These are phyloP conservation scores for Oryzias javanicus DNA, from an alignment of 2,113 vertebrate species.

Conservation along the genomic window DNA sequence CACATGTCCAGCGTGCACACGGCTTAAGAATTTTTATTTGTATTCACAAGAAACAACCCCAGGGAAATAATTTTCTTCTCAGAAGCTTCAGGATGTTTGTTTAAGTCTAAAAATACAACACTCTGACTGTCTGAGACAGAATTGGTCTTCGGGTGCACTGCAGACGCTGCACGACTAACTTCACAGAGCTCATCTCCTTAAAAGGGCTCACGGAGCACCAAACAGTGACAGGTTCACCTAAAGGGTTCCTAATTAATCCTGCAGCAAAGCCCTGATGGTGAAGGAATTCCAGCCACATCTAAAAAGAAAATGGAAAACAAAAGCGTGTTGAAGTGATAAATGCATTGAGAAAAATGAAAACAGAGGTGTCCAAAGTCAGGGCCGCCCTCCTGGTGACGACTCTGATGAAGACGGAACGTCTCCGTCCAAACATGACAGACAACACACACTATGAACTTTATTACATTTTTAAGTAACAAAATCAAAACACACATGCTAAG, in stretches of 20 bases:
- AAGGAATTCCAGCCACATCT: not conserved
- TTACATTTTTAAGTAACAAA: too few species aligned
- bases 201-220: slow-evolving; percentile 6
- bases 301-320: too few species aligned
- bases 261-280: slow-evolving; percentile 1
- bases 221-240: not conserved
- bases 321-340: too few species aligned
- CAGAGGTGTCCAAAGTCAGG: too few species aligned
- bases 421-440: too few species aligned
- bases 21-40: slow-evolving; percentile 12
- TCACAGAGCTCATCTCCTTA: slow-evolving; percentile 9
- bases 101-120: slow-evolving; percentile 37
- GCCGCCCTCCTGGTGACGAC: too few species aligned
- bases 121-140: slow-evolving; percentile 19
- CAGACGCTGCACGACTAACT: not conserved
- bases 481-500: too few species aligned
- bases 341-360: too few species aligned
- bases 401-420: too few species aligned
- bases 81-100: slow-evolving; percentile 17
- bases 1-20: too few species aligned
- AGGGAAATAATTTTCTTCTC: slow-evolving; percentile 35
- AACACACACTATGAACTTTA: too few species aligned
- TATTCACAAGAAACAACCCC: slow-evolving; percentile 20
- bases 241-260: slow-evolving; percentile 13
- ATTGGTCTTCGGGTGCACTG: slow-evolving; percentile 6